Base-by-base conservation (phyloP, 2,113 vertebrate genomes). In the Scolopax mira region DNA sequence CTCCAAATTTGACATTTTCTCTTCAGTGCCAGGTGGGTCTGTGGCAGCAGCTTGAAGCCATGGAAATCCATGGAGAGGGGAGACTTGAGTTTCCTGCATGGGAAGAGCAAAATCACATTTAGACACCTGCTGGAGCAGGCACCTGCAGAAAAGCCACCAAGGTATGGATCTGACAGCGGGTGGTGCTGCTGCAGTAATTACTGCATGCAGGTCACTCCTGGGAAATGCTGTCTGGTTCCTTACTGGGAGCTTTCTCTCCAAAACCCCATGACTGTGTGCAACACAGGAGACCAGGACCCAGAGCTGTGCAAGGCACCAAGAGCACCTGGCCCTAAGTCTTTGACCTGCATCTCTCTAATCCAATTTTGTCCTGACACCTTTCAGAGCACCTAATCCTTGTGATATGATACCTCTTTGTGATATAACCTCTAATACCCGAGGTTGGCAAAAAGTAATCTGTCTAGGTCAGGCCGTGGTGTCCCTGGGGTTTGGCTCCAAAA, bases 341-440 rank as follows among this genome's bases (percentile, higher is more conserved):
- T 88, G 75, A 88, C 72, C 82, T 60, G 35, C 31, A 31, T 31
- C 14, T 69, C 52, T 83, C 55, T 96, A 97, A 96, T 93, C 88
- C 75, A 42, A 1, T 74, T 79, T 88, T 33, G 11, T 60, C 79
- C 62, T 11, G 2, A 31, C 44, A 66, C 79, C 33, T 88, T 91
- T 91, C 2, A 78, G 72, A 94, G 51, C 72, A 33, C 9, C 61
- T 94, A 96, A 93, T 86, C 94, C 90, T 84, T 52, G 22, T 25
- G 72, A 74, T 90, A 90, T 52, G 88, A 54, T 28, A 54, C 52
- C 52, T 86, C 94, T 90, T 84, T 52, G 25, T 28, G 72, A 74
- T 88, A 90, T 52, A 85, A 85, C 71, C 67, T 15, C 67, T 96
- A 94, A 96, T 90, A 71, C 72, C 55, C 73, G 46, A 80, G 67